Evolutionary conservation across 2,113 vertebrate genomes (phyloP).

Genomic region (Epinephelus cyanopodus): DNA sequence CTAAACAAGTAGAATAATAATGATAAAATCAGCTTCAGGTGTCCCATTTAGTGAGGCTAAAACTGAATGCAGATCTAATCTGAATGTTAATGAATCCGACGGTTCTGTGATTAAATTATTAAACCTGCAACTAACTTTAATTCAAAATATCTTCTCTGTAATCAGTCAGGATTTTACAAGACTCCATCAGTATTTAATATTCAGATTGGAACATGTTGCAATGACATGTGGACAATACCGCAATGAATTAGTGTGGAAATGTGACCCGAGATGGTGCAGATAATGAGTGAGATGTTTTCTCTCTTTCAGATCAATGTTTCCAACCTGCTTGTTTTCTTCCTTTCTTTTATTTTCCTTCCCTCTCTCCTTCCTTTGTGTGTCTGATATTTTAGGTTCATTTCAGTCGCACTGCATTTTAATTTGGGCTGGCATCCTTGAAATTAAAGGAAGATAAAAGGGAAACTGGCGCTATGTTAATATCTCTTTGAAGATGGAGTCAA

Average conservation of each 20-base stretch:
- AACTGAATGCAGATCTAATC: slow-evolving; percentile 7
- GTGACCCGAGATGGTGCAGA: background rate
- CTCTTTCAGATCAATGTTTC: slow-evolving; percentile 22
- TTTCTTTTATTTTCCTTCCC: background rate
- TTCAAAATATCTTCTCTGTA: background rate
- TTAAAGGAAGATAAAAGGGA: slow-evolving; percentile 80
- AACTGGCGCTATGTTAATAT: slow-evolving; percentile 78
- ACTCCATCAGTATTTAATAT: background rate
- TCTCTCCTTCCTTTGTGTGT: slow-evolving; percentile 34
- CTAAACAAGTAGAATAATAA: slow-evolving; percentile 13
- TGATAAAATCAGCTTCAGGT: background rate
- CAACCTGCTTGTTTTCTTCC: slow-evolving; percentile 21
- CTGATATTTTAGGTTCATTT: slow-evolving; percentile 72
- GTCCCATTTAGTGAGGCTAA: background rate
- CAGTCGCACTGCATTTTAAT: slow-evolving; percentile 69
- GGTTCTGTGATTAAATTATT: slow-evolving; percentile 6
- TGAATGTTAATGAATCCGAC: slow-evolving; percentile 17
- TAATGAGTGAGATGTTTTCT: slow-evolving; percentile 9
- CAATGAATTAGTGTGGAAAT: background rate
- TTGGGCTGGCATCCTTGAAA: slow-evolving; percentile 78
- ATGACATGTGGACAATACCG: background rate
- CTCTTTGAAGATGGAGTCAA: slow-evolving; percentile 84
- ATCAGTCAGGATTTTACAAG: background rate
- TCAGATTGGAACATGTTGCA: background rate
- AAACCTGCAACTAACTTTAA: background rate